Evolutionary conservation across 1,140 invertebrate genomes (phyloP), one percentile per base, ranked within the genome.

Genomic region (Octopus bimaculoides): DNA sequence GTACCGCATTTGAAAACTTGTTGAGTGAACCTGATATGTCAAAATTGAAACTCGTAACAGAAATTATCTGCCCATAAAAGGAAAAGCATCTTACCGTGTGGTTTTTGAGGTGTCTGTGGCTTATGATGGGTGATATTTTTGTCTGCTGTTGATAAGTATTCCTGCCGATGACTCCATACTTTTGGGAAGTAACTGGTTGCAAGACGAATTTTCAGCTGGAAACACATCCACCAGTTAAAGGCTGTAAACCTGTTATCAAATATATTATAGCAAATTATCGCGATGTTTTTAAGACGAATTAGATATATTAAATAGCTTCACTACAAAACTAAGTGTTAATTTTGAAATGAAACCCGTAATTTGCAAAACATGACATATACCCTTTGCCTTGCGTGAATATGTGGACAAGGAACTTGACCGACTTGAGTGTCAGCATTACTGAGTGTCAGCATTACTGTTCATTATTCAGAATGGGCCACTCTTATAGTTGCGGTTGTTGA

Each of bases 261-360:
- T 14, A 75, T 52, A 52, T 75, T 41, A 52, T 5, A 41, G 26
- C 74, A 41, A 75, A 52, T 20, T 53, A 75, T 17, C 4, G 4
- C 1, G 17, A 41, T 9, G 9, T 52, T 52, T 75, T 12, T 41
- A 75, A 52, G 74, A 75, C 52, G 26, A 75, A 52, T 53, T 75
- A 17, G 74, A 52, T 14, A 75, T 52, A 52, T 52, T 75, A 17
- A 75, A 75, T n/a, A 52, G 8, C 52, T 75, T 75, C 74, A 75
- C 9, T 7, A 41, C 26, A 52, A 75, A 75, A 75, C 26, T 75
- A 12, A 75, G 52, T 52, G 17, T 75, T 26, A 52, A 75, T 14
- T 14, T 14, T n/a, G 7, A 41, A 8, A 75, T 52, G 17, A 75
- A 75, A 52, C 52, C 74, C 26, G 52, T 75, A 9, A 61, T 61